phyloP scores from a whole-genome alignment of 1,140 invertebrate genomes.

The Drosophila aff. region DNA sequence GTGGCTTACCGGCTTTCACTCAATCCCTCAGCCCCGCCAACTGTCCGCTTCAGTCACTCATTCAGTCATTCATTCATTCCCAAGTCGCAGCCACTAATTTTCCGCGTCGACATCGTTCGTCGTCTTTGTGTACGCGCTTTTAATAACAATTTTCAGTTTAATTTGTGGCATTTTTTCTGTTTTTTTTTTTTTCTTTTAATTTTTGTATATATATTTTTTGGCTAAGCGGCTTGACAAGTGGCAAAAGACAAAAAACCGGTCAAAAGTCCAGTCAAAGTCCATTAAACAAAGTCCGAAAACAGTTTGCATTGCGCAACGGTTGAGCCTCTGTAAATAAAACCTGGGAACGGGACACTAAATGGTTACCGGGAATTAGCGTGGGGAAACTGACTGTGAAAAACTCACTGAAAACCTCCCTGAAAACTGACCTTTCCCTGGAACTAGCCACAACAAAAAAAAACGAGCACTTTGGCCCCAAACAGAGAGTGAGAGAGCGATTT shows the following conservation, averaged over 20 bases:
- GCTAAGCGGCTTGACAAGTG: slow-evolving; percentile 54
- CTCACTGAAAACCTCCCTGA: slow-evolving; percentile 7
- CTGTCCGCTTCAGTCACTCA: slow-evolving; percentile 41
- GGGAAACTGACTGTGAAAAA: slow-evolving; percentile 9
- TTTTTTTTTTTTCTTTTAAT: slow-evolving; percentile 5
- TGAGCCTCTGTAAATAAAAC: slow-evolving; percentile 31
- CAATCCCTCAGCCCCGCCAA: slow-evolving; percentile 10
- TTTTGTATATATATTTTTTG: slow-evolving; percentile 11
- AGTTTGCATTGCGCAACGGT: slow-evolving; percentile 50
- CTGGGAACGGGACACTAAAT: slow-evolving; percentile 22
- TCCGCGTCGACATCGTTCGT: slow-evolving; percentile 78
- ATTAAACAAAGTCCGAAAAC: slow-evolving; percentile 23
- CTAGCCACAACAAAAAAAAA: background rate
- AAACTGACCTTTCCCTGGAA: slow-evolving; percentile 46
- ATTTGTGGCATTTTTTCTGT: slow-evolving; percentile 50
- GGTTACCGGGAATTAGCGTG: slow-evolving; percentile 25
- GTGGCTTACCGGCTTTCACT: slow-evolving; percentile 78
- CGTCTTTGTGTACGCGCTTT: slow-evolving; percentile 71
- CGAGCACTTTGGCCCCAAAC: slow-evolving; percentile 12
- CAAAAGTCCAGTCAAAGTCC: slow-evolving; percentile 41
- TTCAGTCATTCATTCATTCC: slow-evolving; percentile 55
- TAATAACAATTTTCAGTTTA: slow-evolving; percentile 73
- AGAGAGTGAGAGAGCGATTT: slow-evolving; percentile 9
- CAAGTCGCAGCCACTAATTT: slow-evolving; percentile 55
- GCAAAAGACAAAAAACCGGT: slow-evolving; percentile 32